Base-by-base conservation (phyloP, 2,113 vertebrate species). In the Boleophthalmus pectinirostris region DNA sequence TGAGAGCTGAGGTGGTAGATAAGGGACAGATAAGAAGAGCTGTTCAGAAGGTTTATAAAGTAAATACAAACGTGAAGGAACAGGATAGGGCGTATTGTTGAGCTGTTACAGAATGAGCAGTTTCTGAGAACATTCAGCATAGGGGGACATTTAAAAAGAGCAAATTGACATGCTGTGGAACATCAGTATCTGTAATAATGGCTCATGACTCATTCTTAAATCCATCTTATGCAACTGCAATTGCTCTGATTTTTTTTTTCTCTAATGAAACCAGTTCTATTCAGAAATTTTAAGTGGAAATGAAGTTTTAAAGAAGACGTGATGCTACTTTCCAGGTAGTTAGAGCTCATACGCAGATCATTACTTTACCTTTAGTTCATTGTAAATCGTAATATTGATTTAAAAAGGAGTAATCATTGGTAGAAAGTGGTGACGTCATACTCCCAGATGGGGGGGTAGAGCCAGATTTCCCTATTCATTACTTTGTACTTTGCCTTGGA, bases 11-110 rank as follows among this genome's bases (percentile, higher is more conserved):
- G 38, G 38, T 10, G 38, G 38, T 29, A 58, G 66, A 16, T 35
- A 56, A 25, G 68, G 69, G 8, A 43, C 58, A 35, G 47, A 21
- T 56, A n/a, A 35, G 15, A 61, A 54, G 73, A 51, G 54, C 74
- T 56, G 68, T 58, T 45, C 46, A n/a, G 61, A 25, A 58, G n/a
- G 21, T 75, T 85, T 78, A 79, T 83, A 70, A 46, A 71, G 64
- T 58, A 6, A 38, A 56, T 47, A 43, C 9, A 65, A 67, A 68
- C 18, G 60, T 20, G 4, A 29, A 29, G 29, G 29, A 29, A 56
- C 65, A 56, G 29, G 58, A 75, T 75, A 66, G 45, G 38, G 69
- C 5, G 72, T 76, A 51, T 63, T 67, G 76, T 72, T 68, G 66
- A 70, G 53, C 35, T 24, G 61, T 66, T 54, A 54, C 24, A 66